Evolutionary conservation across 2,797 vertebrate genomes (phyloP), one percentile per base, ranked within the genome.

Genomic region (Anguilla obscura): DNA sequence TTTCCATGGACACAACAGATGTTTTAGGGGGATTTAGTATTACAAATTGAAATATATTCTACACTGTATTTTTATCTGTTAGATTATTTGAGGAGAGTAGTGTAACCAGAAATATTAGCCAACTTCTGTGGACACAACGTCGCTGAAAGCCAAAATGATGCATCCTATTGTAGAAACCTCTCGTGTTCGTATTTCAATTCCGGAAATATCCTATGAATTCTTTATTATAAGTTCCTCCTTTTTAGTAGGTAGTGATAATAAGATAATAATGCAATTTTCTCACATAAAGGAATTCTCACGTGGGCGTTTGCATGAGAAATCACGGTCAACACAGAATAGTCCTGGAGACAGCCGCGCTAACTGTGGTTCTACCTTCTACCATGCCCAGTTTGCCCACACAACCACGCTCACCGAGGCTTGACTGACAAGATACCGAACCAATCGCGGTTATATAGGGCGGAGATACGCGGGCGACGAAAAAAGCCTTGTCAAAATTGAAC

Each of bases 401-500:
- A 79, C 33, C 79, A 82, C 79, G 79, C 40, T 82, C 40, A 9
- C 40, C 33, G 79, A 82, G 79, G 79, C 21, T 48, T 82, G 45
- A 82, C 40, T 82, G 79, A 82, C 79, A 82, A 82, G 40, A 2
- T 40, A 45, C 6, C 8, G 9, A 24, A n/a, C 79, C 79, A 82
- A 82, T 82, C 24, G 79, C 45, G 40, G 79, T n/a, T 24, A 45
- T 21, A n/a, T 12, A 24, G 79, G 79, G 79, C 45, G 79, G 45
- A 50, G 79, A 82, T 21, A 48, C 45, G 45, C 79, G 45, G 40
- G 45, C 79, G 45, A 30, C 45, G 40, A 82, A n/a, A 82, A 24
- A 82, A 82, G 79, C 40, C 45, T 82, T 50, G 79, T 50, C 48
- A 50, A 82, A 82, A 48, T 82, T 82, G 40, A 50, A 82, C 45